Conservation (phyloP, 2,797 vertebrate species). For the Coreius guichenoti region DNA sequence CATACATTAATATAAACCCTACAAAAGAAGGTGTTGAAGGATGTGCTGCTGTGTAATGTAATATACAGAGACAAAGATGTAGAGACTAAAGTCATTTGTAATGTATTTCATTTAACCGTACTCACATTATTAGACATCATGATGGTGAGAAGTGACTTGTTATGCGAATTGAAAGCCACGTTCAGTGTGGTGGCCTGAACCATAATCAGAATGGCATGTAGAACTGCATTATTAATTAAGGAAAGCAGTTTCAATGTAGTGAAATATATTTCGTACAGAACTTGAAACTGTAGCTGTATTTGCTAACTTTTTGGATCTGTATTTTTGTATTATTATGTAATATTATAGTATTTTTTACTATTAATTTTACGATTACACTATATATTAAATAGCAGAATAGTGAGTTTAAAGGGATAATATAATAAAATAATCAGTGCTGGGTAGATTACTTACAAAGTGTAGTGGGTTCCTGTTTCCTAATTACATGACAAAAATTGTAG, state of each 20-base stretch:
- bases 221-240: slow-evolving; percentile 81
- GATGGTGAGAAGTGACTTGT: slow-evolving; percentile 96
- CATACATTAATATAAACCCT: neutral
- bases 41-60: neutral
- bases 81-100: neutral
- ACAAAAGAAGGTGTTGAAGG: neutral
- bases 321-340: neutral
- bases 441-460: no score
- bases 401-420: no score
- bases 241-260: slow-evolving; percentile 49
- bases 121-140: slow-evolving; percentile 99
- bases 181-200: slow-evolving; percentile 97
- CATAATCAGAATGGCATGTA: slow-evolving; percentile 97
- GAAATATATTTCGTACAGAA: neutral
- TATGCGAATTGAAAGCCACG: slow-evolving; percentile 97
- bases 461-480: no score
- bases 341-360: neutral
- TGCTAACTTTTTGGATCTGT: neutral
- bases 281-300: neutral
- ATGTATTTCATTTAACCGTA: slow-evolving; percentile 46
- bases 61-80: neutral
- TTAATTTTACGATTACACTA: neutral
- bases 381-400: neutral
- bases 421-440: no score
- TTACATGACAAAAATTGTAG: no score